Evolutionary conservation across 2,797 vertebrate genomes (phyloP).

Genomic region (Macropus fuliginosus): DNA sequence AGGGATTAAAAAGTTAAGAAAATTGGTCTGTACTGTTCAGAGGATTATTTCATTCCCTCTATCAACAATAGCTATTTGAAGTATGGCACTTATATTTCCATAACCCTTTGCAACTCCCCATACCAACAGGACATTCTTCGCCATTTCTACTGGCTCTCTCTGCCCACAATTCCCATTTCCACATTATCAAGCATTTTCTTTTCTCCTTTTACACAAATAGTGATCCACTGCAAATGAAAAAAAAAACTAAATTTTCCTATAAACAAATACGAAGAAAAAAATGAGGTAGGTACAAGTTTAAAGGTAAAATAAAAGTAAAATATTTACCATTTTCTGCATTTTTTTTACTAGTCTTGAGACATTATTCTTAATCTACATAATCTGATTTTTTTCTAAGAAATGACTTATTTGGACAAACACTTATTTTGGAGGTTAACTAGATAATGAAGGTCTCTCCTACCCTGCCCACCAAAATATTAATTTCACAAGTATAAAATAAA

Average conservation of each 20-base stretch:
- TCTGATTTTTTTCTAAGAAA: neutral
- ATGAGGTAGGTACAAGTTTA: neutral
- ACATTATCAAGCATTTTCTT: neutral
- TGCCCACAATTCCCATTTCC: neutral
- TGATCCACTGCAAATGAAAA: neutral
- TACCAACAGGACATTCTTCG: neutral
- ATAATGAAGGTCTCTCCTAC: neutral
- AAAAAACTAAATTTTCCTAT: neutral
- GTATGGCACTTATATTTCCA: neutral
- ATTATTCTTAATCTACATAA: neutral
- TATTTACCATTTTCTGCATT: neutral
- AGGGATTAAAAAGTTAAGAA: neutral
- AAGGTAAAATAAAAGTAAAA: neutral
- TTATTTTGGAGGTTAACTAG: neutral
- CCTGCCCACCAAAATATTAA: neutral
- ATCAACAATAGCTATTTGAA: neutral
- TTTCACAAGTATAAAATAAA: neutral
- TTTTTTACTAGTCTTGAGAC: neutral
- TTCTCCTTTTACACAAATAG: neutral
- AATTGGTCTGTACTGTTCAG: neutral
- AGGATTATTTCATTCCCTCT: neutral
- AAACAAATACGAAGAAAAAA: neutral
- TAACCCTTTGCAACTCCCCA: neutral
- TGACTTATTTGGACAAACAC: neutral
- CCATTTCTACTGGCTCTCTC: neutral